phyloP scores from a whole-genome alignment of 2,888 invertebrate species.

The Salpingus planirostris region DNA sequence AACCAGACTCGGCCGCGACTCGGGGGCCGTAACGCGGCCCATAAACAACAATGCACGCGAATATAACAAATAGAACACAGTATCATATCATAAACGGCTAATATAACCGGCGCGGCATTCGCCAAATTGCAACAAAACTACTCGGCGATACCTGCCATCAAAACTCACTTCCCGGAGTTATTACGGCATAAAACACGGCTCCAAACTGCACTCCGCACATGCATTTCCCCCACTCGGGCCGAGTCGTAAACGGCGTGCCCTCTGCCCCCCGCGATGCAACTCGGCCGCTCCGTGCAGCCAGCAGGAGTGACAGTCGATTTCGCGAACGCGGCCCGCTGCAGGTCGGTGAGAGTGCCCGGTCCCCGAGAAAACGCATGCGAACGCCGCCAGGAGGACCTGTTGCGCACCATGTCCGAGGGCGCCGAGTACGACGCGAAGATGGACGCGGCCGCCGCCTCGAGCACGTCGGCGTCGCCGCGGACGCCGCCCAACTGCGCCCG shows the following conservation, averaged over 20 bases:
- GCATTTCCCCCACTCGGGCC: constrained; percentile 35
- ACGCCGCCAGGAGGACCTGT: constrained; percentile 10
- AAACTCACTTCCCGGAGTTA: constrained; percentile 42
- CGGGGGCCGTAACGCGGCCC: constrained; percentile 17
- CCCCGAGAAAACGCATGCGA: too few relatives aligned
- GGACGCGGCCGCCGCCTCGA: constrained; percentile 44
- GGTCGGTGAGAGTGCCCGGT: constrained; percentile 8
- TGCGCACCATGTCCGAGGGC: constrained; percentile 9
- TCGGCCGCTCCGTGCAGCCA: too few relatives aligned
- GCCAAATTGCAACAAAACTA: constrained; percentile 36
- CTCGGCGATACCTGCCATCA: constrained; percentile 38
- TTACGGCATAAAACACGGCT: constrained; percentile 41
- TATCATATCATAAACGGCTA: constrained; percentile 37
- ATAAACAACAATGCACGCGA: constrained; percentile 30
- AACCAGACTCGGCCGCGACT: constrained; percentile 20
- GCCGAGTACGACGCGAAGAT: constrained; percentile 39
- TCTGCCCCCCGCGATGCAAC: constrained; percentile 38
- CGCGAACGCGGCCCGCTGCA: too few relatives aligned
- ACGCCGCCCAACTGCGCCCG: constrained; percentile 89
- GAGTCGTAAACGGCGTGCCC: constrained; percentile 37
- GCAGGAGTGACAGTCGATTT: constrained; percentile 37
- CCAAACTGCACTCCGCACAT: constrained; percentile 43
- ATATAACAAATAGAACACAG: constrained; percentile 38
- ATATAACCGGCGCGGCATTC: constrained; percentile 35
- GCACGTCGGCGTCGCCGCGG: constrained; percentile 52